Base-by-base conservation (phyloP, 2,113 vertebrate genomes). In the Peromyscus californicus region DNA sequence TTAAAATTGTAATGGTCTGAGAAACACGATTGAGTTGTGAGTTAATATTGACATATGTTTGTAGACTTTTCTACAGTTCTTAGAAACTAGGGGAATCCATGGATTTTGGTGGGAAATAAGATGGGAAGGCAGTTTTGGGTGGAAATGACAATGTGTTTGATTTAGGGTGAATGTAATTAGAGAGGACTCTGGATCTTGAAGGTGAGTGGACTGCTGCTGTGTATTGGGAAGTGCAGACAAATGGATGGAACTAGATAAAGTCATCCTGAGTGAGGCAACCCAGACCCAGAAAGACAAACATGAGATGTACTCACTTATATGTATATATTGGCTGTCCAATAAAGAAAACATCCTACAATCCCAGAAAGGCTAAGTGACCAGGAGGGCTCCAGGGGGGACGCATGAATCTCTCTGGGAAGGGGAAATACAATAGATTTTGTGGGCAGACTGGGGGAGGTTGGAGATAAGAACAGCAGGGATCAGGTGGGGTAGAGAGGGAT, bases 101-200 rank as follows among this genome's bases (percentile, higher is more conserved):
- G 78, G 6, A 8, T 74, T 96, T 87, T 22, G 12, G 36, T 86
- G 8, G 48, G 91, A 96, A 94, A 57, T 78, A 93, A 70, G 6
- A 9, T 26, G 75, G 12, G 42, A 93, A 95, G 51, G 75, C 36
- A 74, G 11, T 16, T 90, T 93, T 90, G 45, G 45, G 2, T 86
- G 10, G 9, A 67, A 39, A 89, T 13, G 59, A 48, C 11, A 42
- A 1, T 70, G 16, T 85, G 31, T 54, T 87, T 92, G 39, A 19
- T 67, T 84, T 85, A 89, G 63, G 7, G 76, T 33, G 76, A 84
- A 36, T 69, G 24, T 63, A 85, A 48, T 2, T 80, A 31, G 5
- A 12, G 42, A 83, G 3, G 36, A 11, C 69, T 8, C 16, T 3
- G 4, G 22, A n/a, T 5, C 16, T 1, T n/a, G 69, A 7, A n/a